These are phyloP conservation scores for Heliconius ethilla DNA, from an alignment of 2,888 invertebrate genomes.

Conservation along the genomic window DNA sequence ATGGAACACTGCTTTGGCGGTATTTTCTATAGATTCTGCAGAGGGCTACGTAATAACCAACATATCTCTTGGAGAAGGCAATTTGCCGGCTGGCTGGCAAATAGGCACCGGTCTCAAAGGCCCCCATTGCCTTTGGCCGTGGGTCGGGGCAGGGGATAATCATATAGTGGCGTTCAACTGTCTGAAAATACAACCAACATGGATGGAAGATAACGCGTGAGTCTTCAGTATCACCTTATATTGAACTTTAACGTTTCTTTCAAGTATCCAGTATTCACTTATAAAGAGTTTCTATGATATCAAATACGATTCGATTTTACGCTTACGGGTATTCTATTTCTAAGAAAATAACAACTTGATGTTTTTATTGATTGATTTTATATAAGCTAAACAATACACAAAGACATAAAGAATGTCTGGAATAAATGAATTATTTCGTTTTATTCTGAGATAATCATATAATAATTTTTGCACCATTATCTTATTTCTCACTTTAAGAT, in stretches of 20 bases:
- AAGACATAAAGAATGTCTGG: background rate
- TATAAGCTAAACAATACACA: background rate
- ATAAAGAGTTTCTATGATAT: background rate
- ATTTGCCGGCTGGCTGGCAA: conserved; percentile 84
- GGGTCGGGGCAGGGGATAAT: conserved; percentile 85
- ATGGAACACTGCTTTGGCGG: conserved; percentile 70
- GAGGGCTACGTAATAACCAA: conserved; percentile 78
- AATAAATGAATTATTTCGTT: background rate
- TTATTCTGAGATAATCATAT: conserved; percentile 10
- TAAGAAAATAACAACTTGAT: background rate
- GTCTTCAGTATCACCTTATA: conserved; percentile 42
- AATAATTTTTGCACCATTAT: conserved; percentile 33
- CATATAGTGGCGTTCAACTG: conserved; percentile 85
- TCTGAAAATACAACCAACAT: conserved; percentile 90
- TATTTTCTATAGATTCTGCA: conserved; percentile 60
- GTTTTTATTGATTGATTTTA: background rate
- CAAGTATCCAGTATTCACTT: background rate
- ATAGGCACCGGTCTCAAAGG: conserved; percentile 65
- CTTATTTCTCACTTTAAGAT: conserved; percentile 41
- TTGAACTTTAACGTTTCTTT: background rate
- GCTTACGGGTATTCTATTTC: background rate
- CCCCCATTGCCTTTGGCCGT: conserved; percentile 85
- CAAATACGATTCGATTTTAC: background rate
- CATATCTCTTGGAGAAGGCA: conserved; percentile 78
- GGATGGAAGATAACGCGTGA: conserved; percentile 87